Evolutionary conservation across 2,797 vertebrate species (phyloP), one percentile per base, ranked within the genome.

Genomic region (Platalea minor): DNA sequence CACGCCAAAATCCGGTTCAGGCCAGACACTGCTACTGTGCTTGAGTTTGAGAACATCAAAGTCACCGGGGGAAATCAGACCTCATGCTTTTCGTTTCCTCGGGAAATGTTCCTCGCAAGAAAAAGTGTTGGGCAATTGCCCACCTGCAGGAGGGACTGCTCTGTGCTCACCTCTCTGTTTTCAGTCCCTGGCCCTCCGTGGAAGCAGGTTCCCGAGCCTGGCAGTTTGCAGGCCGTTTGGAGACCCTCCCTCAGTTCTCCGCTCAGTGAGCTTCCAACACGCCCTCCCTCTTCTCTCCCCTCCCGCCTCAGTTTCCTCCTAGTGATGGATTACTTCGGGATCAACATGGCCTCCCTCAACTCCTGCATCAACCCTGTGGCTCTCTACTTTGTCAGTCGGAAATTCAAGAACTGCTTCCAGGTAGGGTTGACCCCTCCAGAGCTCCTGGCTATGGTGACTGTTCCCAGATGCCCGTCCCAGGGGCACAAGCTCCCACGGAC

Each of bases 321-420:
- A 24, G 98, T 99, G 97, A 98, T 99, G 98, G 98, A 99, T 97
- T 99, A 99, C 96, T 99, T 99, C 0, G 99, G 99, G 56, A 99
- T 99, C 97, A 99, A 99, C 98, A 99, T 99, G 99, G 99, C 99
- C 75, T 99, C 99, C 16, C 96, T 99, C 85, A 99, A 99, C 97
- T 99, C 99, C 97, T 99, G 99, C 97, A 99, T 99, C 92, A 99
- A 99, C 94, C 99, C 99, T 0, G 98, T 99, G 88, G 99, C 99
- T 43, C 98, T 99, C 87, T 99, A 99, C 97, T 99, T 99, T 2
- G 98, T 99, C 95, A 99, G 99, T 90, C 97, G 98, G 91, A 99
- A 99, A 97, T 99, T 99, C 97, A 99, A 99, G 98, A 99, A 99
- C 92, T 99, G 99, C 88, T 99, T 99, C 96, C 98, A 99, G 98